Conservation (phyloP, 2,888 invertebrate genomes). For the Plebejus argus region DNA sequence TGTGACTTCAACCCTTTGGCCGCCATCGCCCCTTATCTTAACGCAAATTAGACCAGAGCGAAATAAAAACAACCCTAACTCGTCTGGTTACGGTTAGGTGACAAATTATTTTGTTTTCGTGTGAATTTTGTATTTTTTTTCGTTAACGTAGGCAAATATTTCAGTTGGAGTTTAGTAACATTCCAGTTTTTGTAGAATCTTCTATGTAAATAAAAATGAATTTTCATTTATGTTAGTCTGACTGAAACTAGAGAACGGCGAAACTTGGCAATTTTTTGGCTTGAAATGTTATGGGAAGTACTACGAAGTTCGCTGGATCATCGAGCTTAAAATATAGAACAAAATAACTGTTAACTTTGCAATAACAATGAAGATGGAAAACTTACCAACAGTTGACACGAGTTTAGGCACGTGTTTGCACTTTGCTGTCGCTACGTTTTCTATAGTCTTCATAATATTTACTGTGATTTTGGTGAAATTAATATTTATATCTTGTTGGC, state of each 20-base stretch:
- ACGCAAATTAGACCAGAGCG: slow-evolving; percentile 48
- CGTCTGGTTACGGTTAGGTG: not conserved
- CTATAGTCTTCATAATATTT: not conserved
- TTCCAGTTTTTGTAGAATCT: too few species aligned
- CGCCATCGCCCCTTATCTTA: slow-evolving; percentile 56
- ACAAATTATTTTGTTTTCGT: slow-evolving; percentile 3
- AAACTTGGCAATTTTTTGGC: too few species aligned
- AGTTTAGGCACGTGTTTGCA: too few species aligned
- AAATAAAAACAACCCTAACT: slow-evolving; percentile 44
- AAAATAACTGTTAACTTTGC: too few species aligned
- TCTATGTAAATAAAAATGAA: too few species aligned
- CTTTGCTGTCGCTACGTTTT: not conserved
- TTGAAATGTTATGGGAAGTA: too few species aligned
- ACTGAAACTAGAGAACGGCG: too few species aligned
- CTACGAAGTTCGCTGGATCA: too few species aligned
- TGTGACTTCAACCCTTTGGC: slow-evolving; percentile 58
- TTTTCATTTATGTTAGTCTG: too few species aligned
- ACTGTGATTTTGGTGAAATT: not conserved
- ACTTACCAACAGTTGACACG: not conserved
- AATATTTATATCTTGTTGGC: not conserved
- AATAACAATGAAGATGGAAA: too few species aligned
- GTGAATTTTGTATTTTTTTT: not conserved
- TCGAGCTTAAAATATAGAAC: too few species aligned
- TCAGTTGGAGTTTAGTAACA: not conserved
- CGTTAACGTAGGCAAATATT: not conserved